Evolutionary conservation across 2,797 vertebrate genomes (phyloP), one percentile per base, ranked within the genome.

Genomic region (Glossophaga mutica): DNA sequence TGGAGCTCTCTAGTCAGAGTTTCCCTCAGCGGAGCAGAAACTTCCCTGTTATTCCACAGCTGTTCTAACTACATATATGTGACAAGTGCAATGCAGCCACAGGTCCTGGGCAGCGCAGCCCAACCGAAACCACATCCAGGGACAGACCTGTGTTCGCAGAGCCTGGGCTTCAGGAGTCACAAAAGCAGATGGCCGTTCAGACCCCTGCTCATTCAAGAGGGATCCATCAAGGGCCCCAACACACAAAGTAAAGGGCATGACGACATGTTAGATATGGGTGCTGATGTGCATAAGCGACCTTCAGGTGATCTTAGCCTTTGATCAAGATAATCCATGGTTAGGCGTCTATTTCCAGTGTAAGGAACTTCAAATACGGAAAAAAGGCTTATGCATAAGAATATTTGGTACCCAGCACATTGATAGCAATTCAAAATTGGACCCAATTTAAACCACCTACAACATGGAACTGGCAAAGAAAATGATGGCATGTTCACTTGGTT

Each of bases 21-120:
- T 97, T 96, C 96, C 93, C 46, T 48, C 21, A 52, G 57, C 44
- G 77, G n/a, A 90, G 39, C 26, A 90, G 83, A 82, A 73, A 90
- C 37, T 14, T 95, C 79, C 81, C 1, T 46, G 70, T 50, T 73
- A 74, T 87, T 85, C 84, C 48, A 78, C 55, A 87, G 42, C 37
- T 93, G 71, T 85, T 70, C 62, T 74, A 57, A 82, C 22, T 3
- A 7, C 68, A 67, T 2, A 42, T 39, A 39, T 29, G 32, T 85
- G 71, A 55, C 44, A 19, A n/a, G 19, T 9, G 62, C 48, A 39
- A 22, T 65, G 74, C 79, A 6, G 19, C 55, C 46, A 9, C 16
- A 52, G 79, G 48, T 83, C 78, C 48, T 29, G 62, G 77, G 21
- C n/a, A 46, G 14, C 46, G 42, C 5, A 32, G 2, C 11, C 55